These are phyloP conservation scores for Abrostola triplasia DNA, from an alignment of 2,888 invertebrate species.

Conservation along the genomic window DNA sequence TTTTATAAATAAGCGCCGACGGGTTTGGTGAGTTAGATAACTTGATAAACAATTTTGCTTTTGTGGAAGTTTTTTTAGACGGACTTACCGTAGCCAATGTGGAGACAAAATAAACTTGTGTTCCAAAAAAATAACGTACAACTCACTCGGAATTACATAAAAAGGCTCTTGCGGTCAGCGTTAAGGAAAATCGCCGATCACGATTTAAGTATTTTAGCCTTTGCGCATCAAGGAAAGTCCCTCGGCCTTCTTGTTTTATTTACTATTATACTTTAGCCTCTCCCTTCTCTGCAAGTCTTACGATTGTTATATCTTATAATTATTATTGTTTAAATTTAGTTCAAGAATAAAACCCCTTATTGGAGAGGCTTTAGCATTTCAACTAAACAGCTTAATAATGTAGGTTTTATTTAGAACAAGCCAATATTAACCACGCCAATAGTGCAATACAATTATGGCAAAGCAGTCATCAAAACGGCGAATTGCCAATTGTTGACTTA, in stretches of 20 bases:
- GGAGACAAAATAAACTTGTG: background rate
- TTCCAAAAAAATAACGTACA: background rate
- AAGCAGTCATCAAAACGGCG: background rate
- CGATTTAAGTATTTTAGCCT: conserved; percentile 33
- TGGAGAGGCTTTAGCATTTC: too few species aligned
- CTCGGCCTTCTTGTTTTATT: conserved; percentile 21
- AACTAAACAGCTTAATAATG: too few species aligned
- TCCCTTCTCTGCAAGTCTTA: background rate
- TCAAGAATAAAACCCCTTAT: too few species aligned
- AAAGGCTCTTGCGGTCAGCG: conserved; percentile 24
- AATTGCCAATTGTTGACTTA: background rate
- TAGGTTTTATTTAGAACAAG: too few species aligned
- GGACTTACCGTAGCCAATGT: background rate
- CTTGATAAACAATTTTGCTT: background rate
- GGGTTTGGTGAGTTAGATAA: background rate
- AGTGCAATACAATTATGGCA: background rate
- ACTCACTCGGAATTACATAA: conserved; percentile 14
- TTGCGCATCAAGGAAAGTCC: conserved; percentile 50
- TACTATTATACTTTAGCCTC: conserved; percentile 5
- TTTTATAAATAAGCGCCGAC: background rate
- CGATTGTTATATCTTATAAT: background rate
- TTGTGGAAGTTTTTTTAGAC: background rate
- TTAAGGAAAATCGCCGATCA: conserved; percentile 44
- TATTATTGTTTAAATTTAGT: too few species aligned
- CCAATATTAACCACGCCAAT: too few species aligned